Base-by-base conservation (phyloP, 2,888 invertebrate genomes). In the Glomeris marginata region DNA sequence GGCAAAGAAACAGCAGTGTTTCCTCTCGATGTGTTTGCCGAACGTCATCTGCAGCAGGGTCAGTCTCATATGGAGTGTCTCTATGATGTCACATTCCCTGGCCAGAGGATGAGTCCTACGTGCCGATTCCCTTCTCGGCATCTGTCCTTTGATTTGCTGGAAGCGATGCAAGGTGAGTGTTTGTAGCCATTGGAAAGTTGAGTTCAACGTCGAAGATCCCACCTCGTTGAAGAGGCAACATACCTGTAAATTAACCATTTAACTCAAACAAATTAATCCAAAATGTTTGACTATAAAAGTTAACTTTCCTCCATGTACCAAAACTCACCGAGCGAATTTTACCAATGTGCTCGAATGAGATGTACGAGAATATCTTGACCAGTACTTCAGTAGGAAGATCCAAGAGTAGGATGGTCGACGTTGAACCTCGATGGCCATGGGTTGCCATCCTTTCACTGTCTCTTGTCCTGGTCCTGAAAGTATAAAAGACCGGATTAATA, bases 1-100 rank as follows among this genome's bases (percentile, higher is more conserved):
- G 43, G 91, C 87, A 64, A 92, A 91, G 69, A 92, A 92, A 69
- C 90, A 91, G 66, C 87, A 87, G 63, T 90, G 84, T 64, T 84
- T 86, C 60, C 85, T 76, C 66, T 91, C 90, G 64, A 92, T 90
- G 66, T 91, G 90, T 69, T 91, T 91, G 47, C 87, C 87, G 71
- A 90, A 88, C 18, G 88, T 84, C 90, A 91, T 91, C 69, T 88
- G 87, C 54, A 92, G 72, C 51, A 92, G 71, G 48, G 87, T 87
- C 46, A 92, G 74, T 57, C 91, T 76, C 81, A 91, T 92, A 63
- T 91, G 87, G 57, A 91, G 73, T 1, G 91, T 91, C 69, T 91
- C 90, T 62, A 91, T 81, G 43, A 91, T 90, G 67, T 91, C 91
- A 37, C 84, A 85, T 70, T 91, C 90, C 63, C 87, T 84, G 21